Base-by-base conservation (phyloP, 2,888 invertebrate genomes). In the Tromatobia lineatoria region DNA sequence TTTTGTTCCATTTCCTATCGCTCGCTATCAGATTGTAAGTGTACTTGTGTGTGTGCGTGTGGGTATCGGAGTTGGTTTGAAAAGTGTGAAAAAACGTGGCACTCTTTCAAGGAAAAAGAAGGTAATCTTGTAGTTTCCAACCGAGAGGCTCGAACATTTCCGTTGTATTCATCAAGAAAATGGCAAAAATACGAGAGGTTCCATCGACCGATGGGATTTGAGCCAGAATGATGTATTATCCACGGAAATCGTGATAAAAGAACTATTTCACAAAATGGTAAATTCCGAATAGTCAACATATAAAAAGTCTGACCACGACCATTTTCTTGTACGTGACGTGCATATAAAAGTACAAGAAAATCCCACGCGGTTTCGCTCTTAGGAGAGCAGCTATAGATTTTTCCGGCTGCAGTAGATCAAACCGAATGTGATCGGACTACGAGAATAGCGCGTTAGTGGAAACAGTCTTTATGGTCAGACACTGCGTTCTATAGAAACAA, bases 111-210 rank as follows among this genome's bases (percentile, higher is more conserved):
- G 54, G 23, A 57, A 57, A 25, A 57, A 57, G 54, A 57, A 57
- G 25, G 54, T 57, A 57, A 57, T 57, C 54, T 57, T 23, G 25
- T 23, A 23, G 54, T 10, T 57, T 23, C 54, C 25, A 13, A 25
- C 54, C 25, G 25, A 57, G 54, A 8, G 0, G 25, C 6, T 57
- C 10, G 23, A 57, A 23, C 59, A 15, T 29, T n/a, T 25, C 18
- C 59, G 59, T 59, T 11, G 25, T 15, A 6, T 25, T 59, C 13
- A 29, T 29, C 29, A 29, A 59, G 25, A 59, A 59, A 59, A 29
- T 59, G n/a, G 29, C 59, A 29, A 59, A 13, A 59, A 25, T 59
- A 59, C 59, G 59, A 59, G 6, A 57, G 25, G n/a, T 29, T n/a
- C 6, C 57, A 3, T 59, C 29, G 25, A 7, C 15, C 7, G 59